These are phyloP conservation scores for Blastobasis lacticolella DNA, from an alignment of 2,888 invertebrate species.

Conservation along the genomic window DNA sequence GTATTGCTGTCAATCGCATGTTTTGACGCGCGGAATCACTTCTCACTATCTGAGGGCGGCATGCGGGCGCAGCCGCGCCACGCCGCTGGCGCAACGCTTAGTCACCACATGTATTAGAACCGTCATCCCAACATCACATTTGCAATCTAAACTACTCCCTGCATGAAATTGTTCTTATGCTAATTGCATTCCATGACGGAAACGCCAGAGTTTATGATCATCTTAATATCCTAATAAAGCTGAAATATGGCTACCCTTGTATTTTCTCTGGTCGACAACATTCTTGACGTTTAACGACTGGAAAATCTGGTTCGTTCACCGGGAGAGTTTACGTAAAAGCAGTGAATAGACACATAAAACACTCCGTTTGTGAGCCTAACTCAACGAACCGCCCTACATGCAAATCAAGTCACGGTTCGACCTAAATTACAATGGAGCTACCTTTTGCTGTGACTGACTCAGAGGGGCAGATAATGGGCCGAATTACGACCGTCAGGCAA, in stretches of 20 bases:
- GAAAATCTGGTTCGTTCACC: constrained; percentile 28
- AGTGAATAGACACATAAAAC: constrained; percentile 49
- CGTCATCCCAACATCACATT: constrained; percentile 32
- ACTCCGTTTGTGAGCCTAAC: constrained; percentile 37
- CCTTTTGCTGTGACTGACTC: constrained; percentile 43
- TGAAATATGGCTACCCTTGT: background rate
- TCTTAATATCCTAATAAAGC: background rate
- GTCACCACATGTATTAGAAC: constrained; percentile 47
- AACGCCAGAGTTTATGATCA: no score
- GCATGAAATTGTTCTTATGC: no score
- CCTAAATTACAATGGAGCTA: constrained; percentile 53
- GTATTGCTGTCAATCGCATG: constrained; percentile 67
- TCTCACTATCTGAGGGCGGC: constrained; percentile 39
- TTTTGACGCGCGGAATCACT: constrained; percentile 64
- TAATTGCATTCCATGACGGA: no score
- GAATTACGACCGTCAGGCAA: constrained; percentile 54
- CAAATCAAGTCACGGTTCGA: constrained; percentile 66
- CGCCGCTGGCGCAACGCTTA: constrained; percentile 34
- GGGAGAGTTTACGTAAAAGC: constrained; percentile 40
- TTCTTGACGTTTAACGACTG: constrained; percentile 32
- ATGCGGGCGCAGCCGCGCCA: constrained; percentile 20
- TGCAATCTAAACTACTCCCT: constrained; percentile 32
- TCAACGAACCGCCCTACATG: constrained; percentile 51
- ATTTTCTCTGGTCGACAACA: constrained; percentile 18
- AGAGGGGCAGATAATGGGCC: constrained; percentile 41